A percentile compares a stretch with the other conserved stretches of the same genome.
These are phyloP conservation scores for Percopsis transmontana DNA, from an alignment of 2,113 vertebrate species.

Conservation along the genomic window DNA sequence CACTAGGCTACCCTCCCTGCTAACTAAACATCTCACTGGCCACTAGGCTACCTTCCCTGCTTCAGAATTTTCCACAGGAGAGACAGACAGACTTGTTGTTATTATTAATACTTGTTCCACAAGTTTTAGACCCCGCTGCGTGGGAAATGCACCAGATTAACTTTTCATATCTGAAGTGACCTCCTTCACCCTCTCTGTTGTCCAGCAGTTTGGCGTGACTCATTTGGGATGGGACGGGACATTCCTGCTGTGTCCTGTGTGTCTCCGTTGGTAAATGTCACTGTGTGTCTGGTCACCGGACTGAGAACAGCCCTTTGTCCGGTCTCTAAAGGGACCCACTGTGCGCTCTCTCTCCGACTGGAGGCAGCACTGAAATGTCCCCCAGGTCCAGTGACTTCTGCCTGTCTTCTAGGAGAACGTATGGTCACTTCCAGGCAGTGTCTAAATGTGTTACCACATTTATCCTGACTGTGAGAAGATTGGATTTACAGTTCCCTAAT, in stretches of 20 bases:
- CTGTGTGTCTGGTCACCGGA: constrained; percentile 39
- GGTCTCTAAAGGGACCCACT: constrained; percentile 44
- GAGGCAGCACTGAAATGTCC: constrained; percentile 25
- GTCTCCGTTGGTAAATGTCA: constrained; percentile 68
- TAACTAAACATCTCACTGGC: no score
- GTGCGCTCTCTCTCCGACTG: constrained; percentile 25
- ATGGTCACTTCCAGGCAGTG: no score
- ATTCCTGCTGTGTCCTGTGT: constrained; percentile 39
- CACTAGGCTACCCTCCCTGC: no score
- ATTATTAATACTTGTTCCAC: not conserved
- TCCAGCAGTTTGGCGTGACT: constrained; percentile 37
- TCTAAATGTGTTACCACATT: not conserved
- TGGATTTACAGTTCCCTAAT: no score
- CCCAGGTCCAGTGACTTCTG: constrained; percentile 43
- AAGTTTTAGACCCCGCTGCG: not conserved
- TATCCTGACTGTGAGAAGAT: not conserved
- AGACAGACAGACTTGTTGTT: not conserved
- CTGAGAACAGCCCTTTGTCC: constrained; percentile 67
- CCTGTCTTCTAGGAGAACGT: constrained; percentile 30
- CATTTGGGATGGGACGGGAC: constrained; percentile 29
- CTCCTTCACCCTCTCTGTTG: not conserved
- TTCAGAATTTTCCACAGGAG: not conserved
- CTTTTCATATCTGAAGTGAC: constrained; percentile 3
- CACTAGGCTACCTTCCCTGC: not conserved
- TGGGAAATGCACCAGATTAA: not conserved